These are phyloP conservation scores for Okamejei kenojei DNA, from an alignment of 2,797 vertebrate genomes.

Conservation along the genomic window DNA sequence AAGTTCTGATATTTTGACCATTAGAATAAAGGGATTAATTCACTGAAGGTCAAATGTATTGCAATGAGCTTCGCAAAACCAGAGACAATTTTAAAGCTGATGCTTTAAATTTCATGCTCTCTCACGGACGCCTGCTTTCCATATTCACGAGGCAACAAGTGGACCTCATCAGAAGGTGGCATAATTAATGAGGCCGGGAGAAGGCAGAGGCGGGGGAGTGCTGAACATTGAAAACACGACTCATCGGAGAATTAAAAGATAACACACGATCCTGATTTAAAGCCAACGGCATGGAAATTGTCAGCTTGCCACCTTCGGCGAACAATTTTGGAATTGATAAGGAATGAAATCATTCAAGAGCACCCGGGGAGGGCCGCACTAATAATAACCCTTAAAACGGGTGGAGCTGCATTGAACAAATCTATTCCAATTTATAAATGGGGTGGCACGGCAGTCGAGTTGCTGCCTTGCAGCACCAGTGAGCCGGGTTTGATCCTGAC, in stretches of 20 bases:
- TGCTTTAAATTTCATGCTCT: not conserved
- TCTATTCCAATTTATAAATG: not conserved
- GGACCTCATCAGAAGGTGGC: not conserved
- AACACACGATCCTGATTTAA: not conserved
- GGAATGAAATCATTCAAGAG: not conserved
- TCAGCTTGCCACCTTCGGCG: too few species aligned
- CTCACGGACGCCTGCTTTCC: not conserved
- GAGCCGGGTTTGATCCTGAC: too few species aligned
- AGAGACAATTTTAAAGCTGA: not conserved
- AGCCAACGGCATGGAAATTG: not conserved
- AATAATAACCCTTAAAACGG: not conserved
- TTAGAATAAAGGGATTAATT: not conserved
- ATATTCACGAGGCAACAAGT: constrained; percentile 15
- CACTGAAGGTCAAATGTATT: not conserved
- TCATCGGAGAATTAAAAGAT: not conserved
- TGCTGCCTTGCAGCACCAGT: too few species aligned
- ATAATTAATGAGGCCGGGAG: not conserved
- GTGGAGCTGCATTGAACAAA: not conserved
- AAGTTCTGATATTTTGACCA: not conserved
- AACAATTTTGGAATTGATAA: not conserved
- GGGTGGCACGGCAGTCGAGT: too few species aligned
- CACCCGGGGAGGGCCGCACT: not conserved
- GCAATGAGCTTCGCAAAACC: not conserved
- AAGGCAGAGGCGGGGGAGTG: not conserved
- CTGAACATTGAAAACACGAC: not conserved